Percentiles rank a stretch among this genome's conserved stretches.
phyloP scores from a whole-genome alignment of 2,888 invertebrate species.

The Amiota communis region DNA sequence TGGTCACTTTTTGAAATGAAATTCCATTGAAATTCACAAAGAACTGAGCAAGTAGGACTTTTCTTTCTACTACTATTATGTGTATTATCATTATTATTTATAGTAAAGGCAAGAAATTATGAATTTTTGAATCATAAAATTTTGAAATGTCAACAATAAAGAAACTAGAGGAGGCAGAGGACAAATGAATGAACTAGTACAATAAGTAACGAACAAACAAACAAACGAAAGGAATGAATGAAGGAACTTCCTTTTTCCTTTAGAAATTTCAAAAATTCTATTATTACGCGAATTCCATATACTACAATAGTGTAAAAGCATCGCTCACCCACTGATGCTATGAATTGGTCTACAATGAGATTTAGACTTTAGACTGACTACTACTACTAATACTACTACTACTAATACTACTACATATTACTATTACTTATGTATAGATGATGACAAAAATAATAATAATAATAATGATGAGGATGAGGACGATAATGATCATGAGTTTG shows the following conservation, averaged over 20 bases:
- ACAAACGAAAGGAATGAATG: slow-evolving; percentile 4
- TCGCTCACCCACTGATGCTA: too few relatives aligned
- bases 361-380: too few relatives aligned
- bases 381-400: too few relatives aligned
- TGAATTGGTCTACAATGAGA: too few relatives aligned
- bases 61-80: slow-evolving; percentile 48
- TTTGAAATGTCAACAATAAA: slow-evolving; percentile 20
- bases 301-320: too few relatives aligned
- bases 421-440: too few relatives aligned
- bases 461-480: background rate
- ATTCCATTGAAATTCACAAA: too few relatives aligned
- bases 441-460: too few relatives aligned
- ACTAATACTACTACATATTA: too few relatives aligned
- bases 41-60: slow-evolving; percentile 40
- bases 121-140: slow-evolving; percentile 47
- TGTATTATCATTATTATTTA: slow-evolving; percentile 6
- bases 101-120: background rate
- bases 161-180: background rate
- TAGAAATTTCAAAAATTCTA: slow-evolving; percentile 59
- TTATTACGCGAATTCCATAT: slow-evolving; percentile 48
- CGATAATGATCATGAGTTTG: background rate
- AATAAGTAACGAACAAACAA: background rate
- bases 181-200: background rate
- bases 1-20: slow-evolving; percentile 37
- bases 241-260: slow-evolving; percentile 21